phyloP scores from a whole-genome alignment of 2,888 invertebrate genomes.

The Tanypteryx hageni region DNA sequence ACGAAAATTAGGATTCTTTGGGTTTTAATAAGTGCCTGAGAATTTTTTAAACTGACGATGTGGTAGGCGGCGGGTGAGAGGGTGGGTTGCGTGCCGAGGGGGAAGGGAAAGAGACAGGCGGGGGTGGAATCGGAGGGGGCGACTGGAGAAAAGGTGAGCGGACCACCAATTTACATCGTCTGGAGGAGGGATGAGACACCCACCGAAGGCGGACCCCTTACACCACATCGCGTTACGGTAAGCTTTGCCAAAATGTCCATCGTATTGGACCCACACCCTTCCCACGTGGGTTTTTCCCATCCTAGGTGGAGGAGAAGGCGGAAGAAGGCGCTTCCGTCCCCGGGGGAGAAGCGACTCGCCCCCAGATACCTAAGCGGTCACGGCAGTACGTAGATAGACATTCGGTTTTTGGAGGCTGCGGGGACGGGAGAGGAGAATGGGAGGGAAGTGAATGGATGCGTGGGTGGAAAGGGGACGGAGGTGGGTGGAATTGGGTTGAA shows the following conservation, averaged over 20 bases:
- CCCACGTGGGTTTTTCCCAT: no score
- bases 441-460: background rate
- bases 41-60: background rate
- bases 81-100: background rate
- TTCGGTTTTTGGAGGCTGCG: background rate
- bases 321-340: no score
- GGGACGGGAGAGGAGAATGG: background rate
- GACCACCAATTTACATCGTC: no score
- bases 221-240: no score
- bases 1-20: slow-evolving; percentile 42
- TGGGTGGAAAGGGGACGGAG: background rate
- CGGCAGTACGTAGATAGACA: background rate
- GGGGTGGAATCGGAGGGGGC: background rate
- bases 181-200: no score
- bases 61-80: background rate
- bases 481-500: background rate
- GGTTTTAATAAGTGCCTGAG: slow-evolving; percentile 33
- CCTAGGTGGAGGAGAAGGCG: background rate
- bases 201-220: no score
- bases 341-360: background rate
- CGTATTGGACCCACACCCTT: no score
- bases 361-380: no score
- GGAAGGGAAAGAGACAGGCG: background rate
- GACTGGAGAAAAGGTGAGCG: background rate
- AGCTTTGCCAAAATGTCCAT: no score